phyloP scores from a whole-genome alignment of 2,888 invertebrate species.

The Agrypnus murinus region DNA sequence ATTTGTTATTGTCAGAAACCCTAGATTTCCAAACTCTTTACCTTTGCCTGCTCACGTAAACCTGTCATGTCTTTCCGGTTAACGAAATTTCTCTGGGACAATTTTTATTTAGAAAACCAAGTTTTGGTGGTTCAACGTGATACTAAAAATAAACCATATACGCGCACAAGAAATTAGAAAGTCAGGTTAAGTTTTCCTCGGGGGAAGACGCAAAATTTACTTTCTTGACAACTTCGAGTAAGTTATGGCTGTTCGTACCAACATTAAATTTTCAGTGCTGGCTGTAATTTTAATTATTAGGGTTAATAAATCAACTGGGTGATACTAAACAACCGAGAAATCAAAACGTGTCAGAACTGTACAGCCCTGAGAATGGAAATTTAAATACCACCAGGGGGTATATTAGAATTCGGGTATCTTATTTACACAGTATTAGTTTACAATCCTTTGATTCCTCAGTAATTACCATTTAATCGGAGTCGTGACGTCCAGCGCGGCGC shows the following conservation, averaged over 20 bases:
- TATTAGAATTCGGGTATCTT: conserved; percentile 55
- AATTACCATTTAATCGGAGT: conserved; percentile 58
- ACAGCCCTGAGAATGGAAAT: conserved; percentile 16
- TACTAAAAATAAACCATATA: background rate
- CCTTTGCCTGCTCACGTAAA: conserved; percentile 40
- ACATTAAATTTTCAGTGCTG: background rate
- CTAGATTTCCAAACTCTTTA: conserved; percentile 42
- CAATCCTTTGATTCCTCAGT: conserved; percentile 57
- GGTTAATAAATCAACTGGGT: conserved; percentile 8
- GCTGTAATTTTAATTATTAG: conserved; percentile 19
- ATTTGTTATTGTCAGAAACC: conserved; percentile 49
- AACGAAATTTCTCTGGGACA: conserved; percentile 12
- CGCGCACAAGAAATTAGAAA: conserved; percentile 5
- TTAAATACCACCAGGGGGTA: conserved; percentile 41
- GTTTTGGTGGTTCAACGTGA: no score
- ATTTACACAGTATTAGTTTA: conserved; percentile 54
- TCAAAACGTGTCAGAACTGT: conserved; percentile 24
- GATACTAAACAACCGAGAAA: conserved; percentile 19
- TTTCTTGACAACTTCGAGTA: background rate
- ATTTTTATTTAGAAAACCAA: background rate
- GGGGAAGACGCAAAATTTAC: background rate
- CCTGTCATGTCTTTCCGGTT: conserved; percentile 43
- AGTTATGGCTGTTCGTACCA: background rate
- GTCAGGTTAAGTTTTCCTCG: background rate
- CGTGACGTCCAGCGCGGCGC: conserved; percentile 56